Base-by-base conservation (phyloP, 2,888 invertebrate species). In the Lutraria lutraria region DNA sequence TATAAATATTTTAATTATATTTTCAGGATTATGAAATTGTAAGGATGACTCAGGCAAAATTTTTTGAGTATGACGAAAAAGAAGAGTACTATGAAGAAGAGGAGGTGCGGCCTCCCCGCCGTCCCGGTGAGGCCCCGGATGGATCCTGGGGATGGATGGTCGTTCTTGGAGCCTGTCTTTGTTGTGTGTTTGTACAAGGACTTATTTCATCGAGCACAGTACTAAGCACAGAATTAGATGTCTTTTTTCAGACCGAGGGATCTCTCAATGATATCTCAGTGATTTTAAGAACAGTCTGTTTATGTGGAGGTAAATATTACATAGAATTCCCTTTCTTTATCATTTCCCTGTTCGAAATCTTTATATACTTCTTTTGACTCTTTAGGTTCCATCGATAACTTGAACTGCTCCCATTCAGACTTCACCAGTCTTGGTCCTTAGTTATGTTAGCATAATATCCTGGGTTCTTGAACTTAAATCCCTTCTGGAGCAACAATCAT, bases 221-320 rank as follows among this genome's bases (percentile, higher is more conserved):
- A 99, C 90, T 98, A 98, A 76, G 76, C 34, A 16, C 76, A 76
- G 76, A 76, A 76, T 15, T 76, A 76, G 76, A 76, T 19, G 76
- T 19, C 15, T 76, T 31, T 34, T 76, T 34, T 25, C 76, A 76
- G 6, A 25, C n/a, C 16, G 72, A n/a, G 0, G 34, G 31, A 25
- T 34, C 76, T 8, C 16, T 76, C 31, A 25, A n/a, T 25, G 76
- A 76, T 76, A 76, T 76, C 31, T 6, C 29, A 31, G 76, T 76
- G 76, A 34, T 76, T 34, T 1, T 76, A 19, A 31, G 76, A 97
- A 98, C 98, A 72, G 98, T 98, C 94, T 98, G 98, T 16, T 97
- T 98, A 89, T 97, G 99, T 93, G 97, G 98, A 84, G 95, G 97
- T 0, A 97, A 97, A 13, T 76, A 56, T 6, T 19, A 21, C 21